A percentile compares a stretch with the other conserved stretches of the same genome.
These are phyloP conservation scores for Glareola pratincola DNA, from an alignment of 2,113 vertebrate genomes.

Conservation along the genomic window DNA sequence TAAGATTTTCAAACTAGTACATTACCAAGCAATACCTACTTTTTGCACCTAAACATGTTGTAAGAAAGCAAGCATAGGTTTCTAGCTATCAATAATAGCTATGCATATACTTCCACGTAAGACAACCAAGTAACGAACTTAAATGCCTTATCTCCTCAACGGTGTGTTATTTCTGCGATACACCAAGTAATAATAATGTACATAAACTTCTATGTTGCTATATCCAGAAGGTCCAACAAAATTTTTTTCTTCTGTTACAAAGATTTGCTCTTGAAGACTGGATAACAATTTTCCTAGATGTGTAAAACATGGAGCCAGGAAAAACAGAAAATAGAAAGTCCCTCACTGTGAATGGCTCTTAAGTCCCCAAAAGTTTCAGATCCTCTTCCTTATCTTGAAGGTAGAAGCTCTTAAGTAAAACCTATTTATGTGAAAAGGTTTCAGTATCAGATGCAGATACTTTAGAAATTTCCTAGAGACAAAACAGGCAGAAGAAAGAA, in stretches of 20 bases:
- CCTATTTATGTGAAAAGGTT: neutral
- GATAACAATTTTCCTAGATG: neutral
- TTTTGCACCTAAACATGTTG: neutral
- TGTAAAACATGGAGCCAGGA: neutral
- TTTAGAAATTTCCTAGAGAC: neutral
- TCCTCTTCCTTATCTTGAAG: neutral
- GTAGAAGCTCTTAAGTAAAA: neutral
- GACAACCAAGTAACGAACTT: neutral
- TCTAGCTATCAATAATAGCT: neutral
- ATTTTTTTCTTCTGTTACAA: neutral
- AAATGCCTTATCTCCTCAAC: neutral
- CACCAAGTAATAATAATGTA: neutral
- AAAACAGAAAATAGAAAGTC: neutral
- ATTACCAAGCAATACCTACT: neutral
- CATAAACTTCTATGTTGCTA: neutral
- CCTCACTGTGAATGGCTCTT: neutral
- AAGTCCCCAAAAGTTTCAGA: neutral
- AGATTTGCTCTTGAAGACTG: neutral
- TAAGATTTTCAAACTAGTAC: neutral
- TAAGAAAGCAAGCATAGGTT: neutral
- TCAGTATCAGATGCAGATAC: neutral
- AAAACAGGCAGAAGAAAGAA: neutral
- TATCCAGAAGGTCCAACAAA: neutral
- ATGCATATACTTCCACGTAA: neutral
- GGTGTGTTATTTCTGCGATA: neutral